These are phyloP conservation scores for Platichthys stellatus DNA, from an alignment of 2,113 vertebrate species.

Conservation along the genomic window DNA sequence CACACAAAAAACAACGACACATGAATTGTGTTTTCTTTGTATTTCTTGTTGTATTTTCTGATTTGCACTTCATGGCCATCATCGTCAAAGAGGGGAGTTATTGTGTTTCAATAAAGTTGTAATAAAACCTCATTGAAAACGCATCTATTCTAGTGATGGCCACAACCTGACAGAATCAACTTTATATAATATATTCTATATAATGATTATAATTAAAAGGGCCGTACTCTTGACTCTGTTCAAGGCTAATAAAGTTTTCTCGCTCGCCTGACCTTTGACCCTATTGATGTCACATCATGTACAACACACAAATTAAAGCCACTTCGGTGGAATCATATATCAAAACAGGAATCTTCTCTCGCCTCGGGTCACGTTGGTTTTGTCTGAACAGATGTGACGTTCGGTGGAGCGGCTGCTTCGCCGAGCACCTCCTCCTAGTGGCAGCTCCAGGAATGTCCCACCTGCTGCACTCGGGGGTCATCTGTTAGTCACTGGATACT, in stretches of 20 bases:
- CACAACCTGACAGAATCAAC: no score
- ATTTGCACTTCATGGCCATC: no score
- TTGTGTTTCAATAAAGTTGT: no score
- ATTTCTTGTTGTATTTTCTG: no score
- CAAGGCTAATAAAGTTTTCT: not conserved
- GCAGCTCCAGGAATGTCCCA: conserved; percentile 53
- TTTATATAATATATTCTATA: no score
- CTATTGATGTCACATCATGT: not conserved
- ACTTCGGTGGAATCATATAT: not conserved
- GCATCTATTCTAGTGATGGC: no score
- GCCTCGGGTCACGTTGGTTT: not conserved
- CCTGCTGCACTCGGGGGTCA: conserved; percentile 64
- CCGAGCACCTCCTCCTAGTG: conserved; percentile 69
- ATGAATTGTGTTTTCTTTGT: no score
- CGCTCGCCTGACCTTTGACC: not conserved
- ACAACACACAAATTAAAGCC: not conserved
- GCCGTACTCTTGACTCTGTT: no score
- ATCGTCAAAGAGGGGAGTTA: no score
- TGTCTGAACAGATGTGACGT: not conserved
- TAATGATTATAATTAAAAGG: no score
- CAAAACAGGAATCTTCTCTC: not conserved
- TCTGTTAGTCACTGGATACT: conserved; percentile 76
- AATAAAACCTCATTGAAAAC: no score
- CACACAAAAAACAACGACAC: no score
- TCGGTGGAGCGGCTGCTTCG: not conserved